Conservation (phyloP, 2,797 vertebrate species). For the Botia almorhae region DNA sequence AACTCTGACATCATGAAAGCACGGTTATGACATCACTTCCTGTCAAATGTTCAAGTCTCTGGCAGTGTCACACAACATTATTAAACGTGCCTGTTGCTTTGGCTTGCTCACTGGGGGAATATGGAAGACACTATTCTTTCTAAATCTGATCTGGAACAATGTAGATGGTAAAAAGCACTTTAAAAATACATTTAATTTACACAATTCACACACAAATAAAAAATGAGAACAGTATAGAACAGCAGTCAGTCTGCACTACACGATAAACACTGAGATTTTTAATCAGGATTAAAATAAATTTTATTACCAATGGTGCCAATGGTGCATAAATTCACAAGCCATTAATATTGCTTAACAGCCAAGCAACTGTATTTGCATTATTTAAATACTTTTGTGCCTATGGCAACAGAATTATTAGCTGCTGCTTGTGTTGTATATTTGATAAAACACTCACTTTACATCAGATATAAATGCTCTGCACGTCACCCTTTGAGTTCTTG, state of each 20-base stretch:
- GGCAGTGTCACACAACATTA: background rate
- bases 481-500: too few relatives aligned
- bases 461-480: too few relatives aligned
- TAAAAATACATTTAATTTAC: background rate
- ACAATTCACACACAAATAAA: background rate
- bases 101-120: background rate
- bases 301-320: background rate
- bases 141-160: background rate
- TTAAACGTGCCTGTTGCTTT: background rate
- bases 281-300: background rate
- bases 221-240: too few relatives aligned
- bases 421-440: background rate
- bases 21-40: constrained; percentile 24
- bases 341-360: background rate
- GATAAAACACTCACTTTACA: too few relatives aligned
- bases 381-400: background rate
- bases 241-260: background rate
- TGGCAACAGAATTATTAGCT: background rate
- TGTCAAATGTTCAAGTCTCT: constrained; percentile 4
- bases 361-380: background rate
- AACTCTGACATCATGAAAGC: constrained; percentile 23
- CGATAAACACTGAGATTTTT: background rate
- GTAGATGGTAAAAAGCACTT: background rate
- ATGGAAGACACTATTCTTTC: background rate
- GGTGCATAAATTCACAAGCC: background rate